Evolutionary conservation across 2,113 vertebrate genomes (phyloP), one percentile per base, ranked within the genome.

Genomic region (Salvator merianae): DNA sequence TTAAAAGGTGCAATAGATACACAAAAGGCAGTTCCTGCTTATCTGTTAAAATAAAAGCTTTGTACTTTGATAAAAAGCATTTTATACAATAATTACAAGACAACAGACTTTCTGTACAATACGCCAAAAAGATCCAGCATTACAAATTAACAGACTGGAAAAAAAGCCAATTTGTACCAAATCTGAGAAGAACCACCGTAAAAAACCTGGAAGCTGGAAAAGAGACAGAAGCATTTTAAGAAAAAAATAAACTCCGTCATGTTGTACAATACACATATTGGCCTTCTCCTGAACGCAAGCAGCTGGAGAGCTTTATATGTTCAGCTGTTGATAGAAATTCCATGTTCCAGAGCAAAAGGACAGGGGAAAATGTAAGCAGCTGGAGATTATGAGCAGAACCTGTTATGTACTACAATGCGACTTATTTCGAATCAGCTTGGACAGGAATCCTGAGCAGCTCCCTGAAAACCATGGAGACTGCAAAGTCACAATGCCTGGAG

Each of bases 21-120:
- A 93, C 81, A 93, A 95, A 96, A 96, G 92, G 94, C 94, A 95
- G 94, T 96, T 95, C 93, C 93, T 96, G 94, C 95, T 95, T 87
- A 78, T 93, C 94, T 95, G 89, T 94, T 94, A 95, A 96, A 96
- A 96, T 95, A 95, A 95, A 95, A 96, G 94, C 91, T 93, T 95
- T 96, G 94, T 94, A 95, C 93, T 96, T 95, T 95, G 93, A 94
- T 94, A 96, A 96, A 69, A 83, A 96, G 95, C 95, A 96, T 96
- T 91, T 81, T 96, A 81, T 96, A 96, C 95, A 96, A 91, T 96
- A 96, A 94, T 96, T 96, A 96, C 95, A 97, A 91, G 94, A 92
- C 86, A 92, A 71, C 89, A 89, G 93, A 94, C 93, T 91, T 95
- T 94, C 95, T 96, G 94, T 94, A 95, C 95, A 95, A 92, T 94